These are phyloP conservation scores for Hypomecis atomaria DNA, from an alignment of 2,888 invertebrate genomes.

Conservation along the genomic window DNA sequence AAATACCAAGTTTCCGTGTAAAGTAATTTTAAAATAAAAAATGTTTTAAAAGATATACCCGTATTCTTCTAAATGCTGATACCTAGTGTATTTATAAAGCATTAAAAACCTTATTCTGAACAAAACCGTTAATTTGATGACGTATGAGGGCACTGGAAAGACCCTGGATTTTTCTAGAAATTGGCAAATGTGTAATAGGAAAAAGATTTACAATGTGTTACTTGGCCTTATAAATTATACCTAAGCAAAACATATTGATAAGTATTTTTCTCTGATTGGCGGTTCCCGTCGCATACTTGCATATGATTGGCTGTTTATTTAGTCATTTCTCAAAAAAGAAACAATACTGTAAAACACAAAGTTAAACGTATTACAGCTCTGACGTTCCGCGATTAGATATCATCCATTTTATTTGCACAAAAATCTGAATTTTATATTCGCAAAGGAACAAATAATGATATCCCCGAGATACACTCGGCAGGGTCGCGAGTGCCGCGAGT, in stretches of 20 bases:
- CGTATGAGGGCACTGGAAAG: too few species aligned
- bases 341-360: background rate
- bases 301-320: background rate
- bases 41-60: too few species aligned
- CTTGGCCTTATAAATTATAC: too few species aligned
- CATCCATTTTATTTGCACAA: constrained; percentile 1
- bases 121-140: too few species aligned
- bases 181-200: too few species aligned
- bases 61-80: too few species aligned
- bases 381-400: constrained; percentile 15
- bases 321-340: background rate
- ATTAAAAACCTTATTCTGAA: too few species aligned
- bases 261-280: background rate
- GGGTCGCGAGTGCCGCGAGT: constrained; percentile 48
- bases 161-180: too few species aligned
- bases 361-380: background rate
- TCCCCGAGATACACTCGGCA: constrained; percentile 43
- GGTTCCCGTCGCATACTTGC: background rate
- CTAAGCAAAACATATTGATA: background rate
- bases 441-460: constrained; percentile 33
- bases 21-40: too few species aligned
- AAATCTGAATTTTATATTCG: constrained; percentile 19
- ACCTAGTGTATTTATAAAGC: too few species aligned
- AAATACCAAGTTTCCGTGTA: too few species aligned
- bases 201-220: too few species aligned